These are phyloP conservation scores for Hydrochoerus hydrochaeris DNA, from an alignment of 2,113 vertebrate genomes.

Conservation along the genomic window DNA sequence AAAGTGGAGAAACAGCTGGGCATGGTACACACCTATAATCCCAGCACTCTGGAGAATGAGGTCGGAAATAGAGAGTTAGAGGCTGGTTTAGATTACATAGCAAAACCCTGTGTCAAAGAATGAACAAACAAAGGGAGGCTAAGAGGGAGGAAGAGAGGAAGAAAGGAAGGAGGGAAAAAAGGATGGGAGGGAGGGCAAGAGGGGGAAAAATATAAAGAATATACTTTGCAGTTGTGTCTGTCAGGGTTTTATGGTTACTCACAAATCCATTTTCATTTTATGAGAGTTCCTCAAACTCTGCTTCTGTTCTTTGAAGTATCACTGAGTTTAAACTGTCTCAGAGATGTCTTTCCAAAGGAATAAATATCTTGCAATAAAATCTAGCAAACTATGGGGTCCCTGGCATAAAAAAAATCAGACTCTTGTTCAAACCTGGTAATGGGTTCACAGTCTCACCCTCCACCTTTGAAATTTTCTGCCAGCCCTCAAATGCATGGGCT, in stretches of 20 bases:
- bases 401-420: background rate
- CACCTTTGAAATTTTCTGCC: background rate
- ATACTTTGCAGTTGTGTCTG: background rate
- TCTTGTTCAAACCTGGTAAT: background rate
- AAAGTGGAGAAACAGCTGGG: background rate
- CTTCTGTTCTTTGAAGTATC: constrained; percentile 29
- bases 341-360: constrained; percentile 19
- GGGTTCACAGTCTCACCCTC: background rate
- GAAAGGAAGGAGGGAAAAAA: background rate
- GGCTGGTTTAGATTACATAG: background rate
- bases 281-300: background rate
- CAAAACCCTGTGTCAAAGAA: background rate
- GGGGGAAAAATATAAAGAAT: background rate
- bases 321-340: background rate
- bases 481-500: background rate
- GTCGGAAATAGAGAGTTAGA: background rate
- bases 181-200: background rate
- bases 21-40: background rate
- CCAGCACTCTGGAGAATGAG: background rate
- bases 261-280: constrained; percentile 38
- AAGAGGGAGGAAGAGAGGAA: background rate
- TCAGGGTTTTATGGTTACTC: constrained; percentile 12
- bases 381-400: background rate
- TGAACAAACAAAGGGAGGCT: background rate
- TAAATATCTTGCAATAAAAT: constrained; percentile 37